Evolutionary conservation across 2,113 vertebrate species (phyloP).

Genomic region (Neomonachus schauinslandi): DNA sequence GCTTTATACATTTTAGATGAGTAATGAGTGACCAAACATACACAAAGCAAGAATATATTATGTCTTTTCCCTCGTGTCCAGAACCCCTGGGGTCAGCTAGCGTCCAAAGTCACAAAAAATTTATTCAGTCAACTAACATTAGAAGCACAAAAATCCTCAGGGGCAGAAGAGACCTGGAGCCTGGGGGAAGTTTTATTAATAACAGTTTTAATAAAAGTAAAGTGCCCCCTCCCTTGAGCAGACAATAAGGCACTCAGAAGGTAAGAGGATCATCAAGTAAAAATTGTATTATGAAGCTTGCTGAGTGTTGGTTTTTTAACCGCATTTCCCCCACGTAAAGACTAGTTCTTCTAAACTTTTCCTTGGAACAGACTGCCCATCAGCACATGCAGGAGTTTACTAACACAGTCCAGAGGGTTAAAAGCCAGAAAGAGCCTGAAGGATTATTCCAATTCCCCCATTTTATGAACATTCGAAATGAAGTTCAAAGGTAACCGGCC

Average conservation of each 20-base stretch:
- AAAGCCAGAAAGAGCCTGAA: neutral
- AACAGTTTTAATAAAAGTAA: neutral
- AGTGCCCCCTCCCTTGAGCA: neutral
- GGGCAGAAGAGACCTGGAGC: neutral
- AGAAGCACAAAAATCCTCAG: neutral
- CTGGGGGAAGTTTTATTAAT: too few species aligned
- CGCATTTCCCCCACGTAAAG: neutral
- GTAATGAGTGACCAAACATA: neutral
- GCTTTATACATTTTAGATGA: neutral
- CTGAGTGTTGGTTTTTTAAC: neutral
- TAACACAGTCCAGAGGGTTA: neutral
- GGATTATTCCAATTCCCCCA: neutral
- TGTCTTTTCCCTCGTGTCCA: neutral
- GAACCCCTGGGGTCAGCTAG: neutral
- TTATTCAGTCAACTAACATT: neutral
- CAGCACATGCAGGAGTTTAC: neutral
- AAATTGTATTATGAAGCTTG: neutral
- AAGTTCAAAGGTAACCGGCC: neutral
- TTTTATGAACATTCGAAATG: neutral
- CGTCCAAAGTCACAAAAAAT: neutral
- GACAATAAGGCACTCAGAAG: neutral
- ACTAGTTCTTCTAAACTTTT: neutral
- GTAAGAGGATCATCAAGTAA: neutral
- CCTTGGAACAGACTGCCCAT: neutral
- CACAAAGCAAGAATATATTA: neutral